These are phyloP conservation scores for Adineta ricciae DNA, from an alignment of 2,888 invertebrate species.

Conservation along the genomic window DNA sequence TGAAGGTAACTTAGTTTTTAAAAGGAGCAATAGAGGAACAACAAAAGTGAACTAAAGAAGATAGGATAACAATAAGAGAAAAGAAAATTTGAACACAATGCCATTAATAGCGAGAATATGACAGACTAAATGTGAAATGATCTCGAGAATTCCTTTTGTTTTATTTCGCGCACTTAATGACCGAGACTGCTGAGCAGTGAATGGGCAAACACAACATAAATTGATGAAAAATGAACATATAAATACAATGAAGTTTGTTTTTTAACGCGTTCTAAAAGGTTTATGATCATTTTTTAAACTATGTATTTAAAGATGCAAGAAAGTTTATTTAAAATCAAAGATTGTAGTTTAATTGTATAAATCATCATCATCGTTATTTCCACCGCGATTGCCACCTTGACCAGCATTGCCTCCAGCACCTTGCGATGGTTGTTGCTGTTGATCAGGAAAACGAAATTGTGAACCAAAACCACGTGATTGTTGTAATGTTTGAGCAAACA, in stretches of 20 bases:
- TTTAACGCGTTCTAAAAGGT: not conserved
- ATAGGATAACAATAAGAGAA: not conserved
- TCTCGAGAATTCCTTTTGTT: not conserved
- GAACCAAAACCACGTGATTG: conserved; percentile 84
- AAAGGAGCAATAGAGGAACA: not conserved
- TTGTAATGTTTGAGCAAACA: conserved; percentile 99
- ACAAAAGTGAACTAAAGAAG: not conserved
- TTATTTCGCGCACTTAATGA: not conserved
- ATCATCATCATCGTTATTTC: not conserved
- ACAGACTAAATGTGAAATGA: not conserved
- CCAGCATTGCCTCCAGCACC: not conserved
- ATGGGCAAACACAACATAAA: not conserved
- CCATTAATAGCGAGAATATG: not conserved
- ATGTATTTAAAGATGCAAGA: not conserved
- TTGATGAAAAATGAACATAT: not conserved
- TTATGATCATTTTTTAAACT: not conserved
- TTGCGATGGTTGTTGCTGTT: conserved; percentile 21
- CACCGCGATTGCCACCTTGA: not conserved
- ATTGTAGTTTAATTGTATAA: not conserved
- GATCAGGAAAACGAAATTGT: conserved; percentile 24
- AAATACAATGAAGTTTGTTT: not conserved
- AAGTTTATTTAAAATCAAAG: not conserved
- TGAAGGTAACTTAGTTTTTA: not conserved
- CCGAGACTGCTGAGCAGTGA: not conserved
- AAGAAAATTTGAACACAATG: not conserved